Percentiles rank a stretch among this genome's conserved stretches.
phyloP scores from a whole-genome alignment of 2,113 vertebrate species.

The Forbesichthys agassizii region DNA sequence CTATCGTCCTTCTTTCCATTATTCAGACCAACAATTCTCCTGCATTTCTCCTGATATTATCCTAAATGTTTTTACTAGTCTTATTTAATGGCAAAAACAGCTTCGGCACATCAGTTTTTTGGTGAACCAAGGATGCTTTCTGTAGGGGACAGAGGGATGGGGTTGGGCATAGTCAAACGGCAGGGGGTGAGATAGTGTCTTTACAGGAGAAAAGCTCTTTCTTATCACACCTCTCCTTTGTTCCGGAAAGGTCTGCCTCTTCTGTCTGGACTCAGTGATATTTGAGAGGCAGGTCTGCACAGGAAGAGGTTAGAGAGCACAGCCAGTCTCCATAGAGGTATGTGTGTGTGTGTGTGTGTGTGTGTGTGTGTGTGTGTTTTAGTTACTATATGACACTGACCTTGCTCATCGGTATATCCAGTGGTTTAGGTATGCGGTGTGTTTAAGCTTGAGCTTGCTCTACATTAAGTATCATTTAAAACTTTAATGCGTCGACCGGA shows the following conservation, averaged over 20 bases:
- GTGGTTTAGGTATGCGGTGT: not conserved
- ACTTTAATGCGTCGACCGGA: slow-evolving; percentile 7
- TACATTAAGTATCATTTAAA: no score
- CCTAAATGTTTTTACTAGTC: no score
- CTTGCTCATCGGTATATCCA: not conserved
- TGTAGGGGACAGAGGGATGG: not conserved
- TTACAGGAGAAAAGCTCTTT: slow-evolving; percentile 25
- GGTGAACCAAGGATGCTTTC: not conserved
- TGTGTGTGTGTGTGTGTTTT: slow-evolving; percentile 27
- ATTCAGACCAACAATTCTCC: slow-evolving; percentile 24
- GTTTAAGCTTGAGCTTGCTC: no score
- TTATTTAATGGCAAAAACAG: no score
- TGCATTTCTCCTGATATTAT: slow-evolving; percentile 8
- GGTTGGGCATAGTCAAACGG: slow-evolving; percentile 13
- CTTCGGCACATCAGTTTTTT: no score
- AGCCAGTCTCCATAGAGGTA: slow-evolving; percentile 34
- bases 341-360: slow-evolving; percentile 28
- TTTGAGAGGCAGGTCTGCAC: slow-evolving; percentile 58
- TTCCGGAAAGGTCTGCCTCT: slow-evolving; percentile 68
- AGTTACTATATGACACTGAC: not conserved
- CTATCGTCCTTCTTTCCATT: slow-evolving; percentile 17
- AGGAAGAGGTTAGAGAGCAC: slow-evolving; percentile 54
- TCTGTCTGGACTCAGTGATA: slow-evolving; percentile 66
- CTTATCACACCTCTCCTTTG: slow-evolving; percentile 63
- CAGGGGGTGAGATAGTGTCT: slow-evolving; percentile 41